phyloP scores from a whole-genome alignment of 1,140 invertebrate species.

The Hylyphantes graminicola region DNA sequence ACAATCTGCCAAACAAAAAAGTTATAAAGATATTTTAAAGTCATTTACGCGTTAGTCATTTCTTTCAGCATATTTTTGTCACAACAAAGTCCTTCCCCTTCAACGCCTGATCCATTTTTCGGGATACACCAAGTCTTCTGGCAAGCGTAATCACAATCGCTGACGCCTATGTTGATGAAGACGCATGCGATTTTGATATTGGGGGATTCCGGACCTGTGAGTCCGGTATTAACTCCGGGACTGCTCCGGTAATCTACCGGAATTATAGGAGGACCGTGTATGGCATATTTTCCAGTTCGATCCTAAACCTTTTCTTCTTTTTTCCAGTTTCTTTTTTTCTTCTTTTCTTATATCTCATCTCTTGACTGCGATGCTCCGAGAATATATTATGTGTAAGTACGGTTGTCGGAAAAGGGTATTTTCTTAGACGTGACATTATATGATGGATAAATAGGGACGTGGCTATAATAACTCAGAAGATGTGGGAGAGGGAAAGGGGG shows the following conservation, averaged over 20 bases:
- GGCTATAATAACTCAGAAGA: constrained; percentile 34
- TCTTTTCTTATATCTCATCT: constrained; percentile 5
- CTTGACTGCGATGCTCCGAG: constrained; percentile 8
- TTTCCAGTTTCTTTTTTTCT: constrained; percentile 9
- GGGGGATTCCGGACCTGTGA: constrained; percentile 42
- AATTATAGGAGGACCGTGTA: constrained; percentile 54
- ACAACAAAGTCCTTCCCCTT: constrained; percentile 15
- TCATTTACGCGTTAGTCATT: constrained; percentile 10
- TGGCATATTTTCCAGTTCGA: constrained; percentile 56
- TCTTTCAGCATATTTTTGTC: too few species aligned
- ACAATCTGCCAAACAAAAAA: not conserved
- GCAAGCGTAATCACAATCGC: constrained; percentile 44
- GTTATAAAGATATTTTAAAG: constrained; percentile 9
- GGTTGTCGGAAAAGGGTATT: constrained; percentile 38
- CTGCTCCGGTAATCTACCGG: constrained; percentile 56
- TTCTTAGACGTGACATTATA: constrained; percentile 31
- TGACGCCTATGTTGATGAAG: constrained; percentile 58
- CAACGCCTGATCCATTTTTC: constrained; percentile 33
- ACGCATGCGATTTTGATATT: constrained; percentile 60
- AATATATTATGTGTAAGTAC: constrained; percentile 55
- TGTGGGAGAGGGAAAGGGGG: not conserved
- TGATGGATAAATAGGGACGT: constrained; percentile 43
- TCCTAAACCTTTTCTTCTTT: constrained; percentile 27
- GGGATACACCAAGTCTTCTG: constrained; percentile 30
- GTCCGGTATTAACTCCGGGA: constrained; percentile 55